These are phyloP conservation scores for Tamandua tetradactyla DNA, from an alignment of 2,797 vertebrate genomes.

Conservation along the genomic window DNA sequence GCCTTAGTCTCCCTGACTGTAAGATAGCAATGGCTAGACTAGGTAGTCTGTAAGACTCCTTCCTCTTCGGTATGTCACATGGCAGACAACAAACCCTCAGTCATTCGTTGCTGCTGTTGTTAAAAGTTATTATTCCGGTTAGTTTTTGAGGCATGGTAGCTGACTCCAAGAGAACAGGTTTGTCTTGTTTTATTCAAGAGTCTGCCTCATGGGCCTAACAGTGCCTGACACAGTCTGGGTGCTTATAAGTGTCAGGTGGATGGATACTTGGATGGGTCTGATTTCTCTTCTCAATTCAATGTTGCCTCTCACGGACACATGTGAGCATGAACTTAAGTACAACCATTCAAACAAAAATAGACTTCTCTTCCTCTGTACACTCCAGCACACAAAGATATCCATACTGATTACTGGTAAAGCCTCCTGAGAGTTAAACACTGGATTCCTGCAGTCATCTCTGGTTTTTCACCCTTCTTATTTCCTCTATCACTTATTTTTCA, in stretches of 20 bases:
- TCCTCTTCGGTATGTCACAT: background rate
- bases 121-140: background rate
- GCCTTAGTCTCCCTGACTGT: background rate
- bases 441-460: background rate
- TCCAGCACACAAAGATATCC: background rate
- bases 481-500: background rate
- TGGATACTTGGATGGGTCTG: background rate
- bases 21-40: background rate
- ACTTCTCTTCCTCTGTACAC: accelerated
- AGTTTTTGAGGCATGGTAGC: background rate
- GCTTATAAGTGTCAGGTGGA: background rate
- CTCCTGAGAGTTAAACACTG: background rate
- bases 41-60: background rate
- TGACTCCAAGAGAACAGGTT: background rate
- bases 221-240: background rate
- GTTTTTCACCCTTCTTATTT: background rate
- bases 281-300: background rate
- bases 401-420: too few species aligned
- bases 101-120: background rate
- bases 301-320: background rate
- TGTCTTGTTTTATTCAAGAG: background rate
- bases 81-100: background rate
- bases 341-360: background rate
- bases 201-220: background rate
- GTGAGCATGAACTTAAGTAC: background rate